Base-by-base conservation (phyloP, 1,140 invertebrate genomes). In the Lordiphosa mommai region DNA sequence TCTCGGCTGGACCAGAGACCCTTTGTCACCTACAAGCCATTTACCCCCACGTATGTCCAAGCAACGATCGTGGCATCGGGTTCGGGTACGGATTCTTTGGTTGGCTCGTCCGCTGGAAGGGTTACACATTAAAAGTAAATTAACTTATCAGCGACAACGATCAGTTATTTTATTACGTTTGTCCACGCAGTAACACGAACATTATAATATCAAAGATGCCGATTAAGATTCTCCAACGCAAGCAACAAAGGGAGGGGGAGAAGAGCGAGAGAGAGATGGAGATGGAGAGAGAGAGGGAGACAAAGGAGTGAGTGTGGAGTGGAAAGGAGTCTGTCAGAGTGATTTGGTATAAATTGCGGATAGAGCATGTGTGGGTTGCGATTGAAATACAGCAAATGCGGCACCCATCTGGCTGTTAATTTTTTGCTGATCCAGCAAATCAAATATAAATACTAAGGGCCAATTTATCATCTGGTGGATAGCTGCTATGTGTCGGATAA, bases 141-240 rank as follows among this genome's bases (percentile, higher is more conserved):
- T 87, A 87, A 87, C 84, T 87, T 87, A 87, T 87, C 84, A 87
- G 84, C 84, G 70, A 87, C 84, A 87, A 87, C 76, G 84, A 87
- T 87, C 84, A 84, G 84, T 87, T 87, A 87, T 87, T 87, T 87
- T 87, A 87, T 87, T 87, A 87, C 84, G 84, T 82, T 87, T 87
- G 84, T 87, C 84, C 84, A 87, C 84, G 77, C 76, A 82, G 84
- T 73, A 87, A 87, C 84, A 87, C 84, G 84, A 87, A 86, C 84
- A 86, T 87, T 87, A 87, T 87, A 87, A 87, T 87, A 84, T 87
- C 84, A 87, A 87, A 87, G 77, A 84, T 84, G 79, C 77, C 77
- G 77, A 84, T 84, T 85, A 84, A 85, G 76, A 82, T 82, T 82
- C 77, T 43, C 40, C 33, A 33, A 46, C 17, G 49, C 7, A 40